Conservation (phyloP, 1,140 invertebrate species). For the Platorchestia sp. region DNA sequence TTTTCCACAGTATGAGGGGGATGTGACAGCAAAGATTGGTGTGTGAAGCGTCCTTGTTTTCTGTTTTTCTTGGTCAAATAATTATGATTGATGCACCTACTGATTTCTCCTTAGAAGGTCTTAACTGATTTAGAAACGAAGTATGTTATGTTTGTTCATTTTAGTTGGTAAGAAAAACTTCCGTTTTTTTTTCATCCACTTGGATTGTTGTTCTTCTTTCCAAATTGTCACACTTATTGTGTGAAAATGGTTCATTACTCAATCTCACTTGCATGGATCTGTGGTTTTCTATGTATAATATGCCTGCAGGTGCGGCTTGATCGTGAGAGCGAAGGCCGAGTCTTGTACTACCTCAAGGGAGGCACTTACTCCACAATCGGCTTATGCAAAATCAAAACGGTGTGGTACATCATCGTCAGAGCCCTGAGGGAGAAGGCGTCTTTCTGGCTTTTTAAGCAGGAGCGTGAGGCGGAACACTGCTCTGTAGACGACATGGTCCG, state of each 20-base stretch:
- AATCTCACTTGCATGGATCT: not conserved
- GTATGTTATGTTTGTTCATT: not conserved
- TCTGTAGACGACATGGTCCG: conserved; percentile 10
- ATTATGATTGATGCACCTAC: no score
- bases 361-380: conserved; percentile 71
- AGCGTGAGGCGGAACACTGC: not conserved
- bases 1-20: not conserved
- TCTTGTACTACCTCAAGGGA: conserved; percentile 73
- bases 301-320: conserved; percentile 69
- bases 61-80: not conserved
- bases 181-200: not conserved
- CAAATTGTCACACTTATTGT: not conserved
- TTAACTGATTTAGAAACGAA: not conserved
- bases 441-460: conserved; percentile 44
- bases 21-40: not conserved
- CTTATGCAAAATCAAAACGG: conserved; percentile 73
- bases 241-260: not conserved
- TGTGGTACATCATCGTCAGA: conserved; percentile 73
- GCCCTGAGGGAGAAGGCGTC: conserved; percentile 72
- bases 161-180: not conserved
- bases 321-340: conserved; percentile 72
- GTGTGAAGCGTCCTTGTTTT: not conserved
- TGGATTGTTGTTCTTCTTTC: not conserved
- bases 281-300: not conserved
- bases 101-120: not conserved